A percentile compares a stretch with the other conserved stretches of the same genome.
phyloP scores from a whole-genome alignment of 2,113 vertebrate genomes.

The Lampris incognitus region DNA sequence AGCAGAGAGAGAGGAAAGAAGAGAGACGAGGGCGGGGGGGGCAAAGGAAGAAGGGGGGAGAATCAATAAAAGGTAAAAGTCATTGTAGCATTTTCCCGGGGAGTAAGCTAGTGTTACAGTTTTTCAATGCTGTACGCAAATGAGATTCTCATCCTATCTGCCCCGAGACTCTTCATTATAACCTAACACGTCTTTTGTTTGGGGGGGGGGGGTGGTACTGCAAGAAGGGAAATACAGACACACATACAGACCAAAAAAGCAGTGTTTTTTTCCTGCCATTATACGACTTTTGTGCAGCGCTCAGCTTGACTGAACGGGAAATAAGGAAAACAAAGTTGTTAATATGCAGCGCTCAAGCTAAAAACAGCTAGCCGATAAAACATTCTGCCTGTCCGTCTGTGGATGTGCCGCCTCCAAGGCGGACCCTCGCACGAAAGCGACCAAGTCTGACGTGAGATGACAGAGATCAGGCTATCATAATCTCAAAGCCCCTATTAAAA shows the following conservation, averaged over 20 bases:
- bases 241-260: too few species aligned
- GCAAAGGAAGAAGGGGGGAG: neutral
- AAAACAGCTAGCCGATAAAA: too few species aligned
- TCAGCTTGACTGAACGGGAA: neutral
- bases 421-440: too few species aligned
- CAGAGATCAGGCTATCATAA: too few species aligned
- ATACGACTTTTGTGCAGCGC: too few species aligned
- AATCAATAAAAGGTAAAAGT: constrained; percentile 44
- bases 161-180: constrained; percentile 47
- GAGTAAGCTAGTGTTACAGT: constrained; percentile 48
- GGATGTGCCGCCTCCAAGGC: too few species aligned
- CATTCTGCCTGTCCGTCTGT: too few species aligned
- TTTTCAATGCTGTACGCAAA: constrained; percentile 41
- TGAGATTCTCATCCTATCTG: constrained; percentile 48
- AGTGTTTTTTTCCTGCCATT: too few species aligned
- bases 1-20: neutral
- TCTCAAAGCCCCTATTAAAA: too few species aligned
- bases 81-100: constrained; percentile 41
- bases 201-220: too few species aligned
- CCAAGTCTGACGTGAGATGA: too few species aligned
- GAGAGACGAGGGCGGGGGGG: neutral
- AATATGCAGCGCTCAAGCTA: too few species aligned
- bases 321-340: neutral
- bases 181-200: constrained; percentile 37
- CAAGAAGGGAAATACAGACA: constrained; percentile 1